Evolutionary conservation across 1,140 invertebrate genomes (phyloP), one percentile per base, ranked within the genome.

Genomic region (Portunus trituberculatus): DNA sequence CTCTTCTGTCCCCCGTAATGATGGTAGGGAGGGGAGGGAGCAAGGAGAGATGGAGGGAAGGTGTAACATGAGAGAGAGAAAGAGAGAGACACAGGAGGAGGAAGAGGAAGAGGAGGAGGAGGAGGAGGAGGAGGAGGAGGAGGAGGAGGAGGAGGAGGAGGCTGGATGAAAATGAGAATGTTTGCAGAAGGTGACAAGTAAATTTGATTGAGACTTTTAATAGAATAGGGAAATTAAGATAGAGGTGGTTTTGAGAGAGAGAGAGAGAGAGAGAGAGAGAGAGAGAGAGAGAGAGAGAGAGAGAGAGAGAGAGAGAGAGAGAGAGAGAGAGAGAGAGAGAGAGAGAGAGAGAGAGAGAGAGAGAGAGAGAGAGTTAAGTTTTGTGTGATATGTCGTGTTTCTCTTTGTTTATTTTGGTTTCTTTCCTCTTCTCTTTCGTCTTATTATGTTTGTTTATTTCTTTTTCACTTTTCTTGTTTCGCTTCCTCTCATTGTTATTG

Each of bases 191-290:
- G 7, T 14, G 14, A 39, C 14, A 31, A n/a, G 16, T 29, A 87
- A n/a, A 87, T 39, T 39, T 39, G 39, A 39, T 39, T 39, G 39
- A 6, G 6, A 39, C 1, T 2, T 6, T 39, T 39, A 39, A 39
- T 39, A 39, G 39, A 39, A 39, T 6, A 39, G 39, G 39, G 39
- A 39, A 39, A 39, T 39, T 39, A 39, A 39, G 39, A 39, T 39
- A 39, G 6, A 39, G 1, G 39, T 39, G 39, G 39, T 39, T 39
- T 39, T 39, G 6, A 31, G 32, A n/a, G 89, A 48, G 89, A 48
- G 89, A 91, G 45, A 91, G 89, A 91, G 45, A 52, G 16, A 91
- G 45, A 52, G 45, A 59, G 45, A 59, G 20, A 90, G 12, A 90
- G 32, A 45, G 29, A 16, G 88, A 90, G n/a, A 90, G 25, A 45